A percentile compares a stretch with the other conserved stretches of the same genome.
These are phyloP conservation scores for Chondrilla cf. caribensis DNA, from an alignment of 37 sponge, comb jelly and placozoan species.

Conservation along the genomic window DNA sequence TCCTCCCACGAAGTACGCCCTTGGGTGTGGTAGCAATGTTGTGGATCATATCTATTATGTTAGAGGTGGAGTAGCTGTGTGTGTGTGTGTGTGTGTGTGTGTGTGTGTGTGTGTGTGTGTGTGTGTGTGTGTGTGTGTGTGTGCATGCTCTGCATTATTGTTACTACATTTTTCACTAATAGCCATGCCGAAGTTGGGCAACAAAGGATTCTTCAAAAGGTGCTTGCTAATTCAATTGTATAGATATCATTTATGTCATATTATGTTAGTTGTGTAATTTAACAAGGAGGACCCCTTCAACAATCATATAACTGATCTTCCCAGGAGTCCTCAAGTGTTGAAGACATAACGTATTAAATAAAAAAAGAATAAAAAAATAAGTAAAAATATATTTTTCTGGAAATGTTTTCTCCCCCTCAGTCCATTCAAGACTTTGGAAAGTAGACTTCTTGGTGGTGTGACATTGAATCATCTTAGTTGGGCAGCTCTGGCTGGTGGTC, in stretches of 20 bases:
- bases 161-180: no score
- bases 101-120: neutral
- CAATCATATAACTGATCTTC: no score
- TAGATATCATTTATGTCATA: no score
- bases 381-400: no score
- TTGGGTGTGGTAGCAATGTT: slow-evolving; percentile 95
- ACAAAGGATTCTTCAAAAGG: slow-evolving; percentile 80
- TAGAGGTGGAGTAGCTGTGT: slow-evolving; percentile 23
- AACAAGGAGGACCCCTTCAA: no score
- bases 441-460: slow-evolving; percentile 78
- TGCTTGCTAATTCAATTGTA: slow-evolving; percentile 2
- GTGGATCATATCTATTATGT: slow-evolving; percentile 83
- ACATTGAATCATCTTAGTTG: slow-evolving; percentile 84
- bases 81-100: neutral
- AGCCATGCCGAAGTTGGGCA: slow-evolving; percentile 78
- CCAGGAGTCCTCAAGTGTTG: no score
- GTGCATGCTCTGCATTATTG: no score
- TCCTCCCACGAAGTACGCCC: slow-evolving; percentile 23
- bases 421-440: slow-evolving; percentile 56
- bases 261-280: no score
- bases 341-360: no score
- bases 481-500: slow-evolving; percentile 87
- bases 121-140: neutral
- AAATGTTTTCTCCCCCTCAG: slow-evolving; percentile 13
- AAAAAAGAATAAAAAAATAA: no score